Percentiles rank a stretch among this genome's conserved stretches.
These are phyloP conservation scores for Motacilla tschutschensis DNA, from an alignment of 2,113 vertebrate species.

Conservation along the genomic window DNA sequence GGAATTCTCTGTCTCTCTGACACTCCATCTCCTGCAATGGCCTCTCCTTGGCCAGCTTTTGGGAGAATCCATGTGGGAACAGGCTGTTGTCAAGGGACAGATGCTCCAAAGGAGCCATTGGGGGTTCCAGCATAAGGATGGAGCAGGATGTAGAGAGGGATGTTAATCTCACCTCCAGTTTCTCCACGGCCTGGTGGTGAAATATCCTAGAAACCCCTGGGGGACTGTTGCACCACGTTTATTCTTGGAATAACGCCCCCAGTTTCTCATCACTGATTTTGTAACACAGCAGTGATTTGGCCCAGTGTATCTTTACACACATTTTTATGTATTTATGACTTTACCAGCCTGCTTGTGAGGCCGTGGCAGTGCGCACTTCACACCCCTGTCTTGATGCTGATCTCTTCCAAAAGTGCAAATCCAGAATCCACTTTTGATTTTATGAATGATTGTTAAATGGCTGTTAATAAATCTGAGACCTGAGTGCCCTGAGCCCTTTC, in stretches of 20 bases:
- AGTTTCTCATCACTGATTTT: neutral
- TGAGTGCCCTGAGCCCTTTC: neutral
- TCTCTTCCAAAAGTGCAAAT: neutral
- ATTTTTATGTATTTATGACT: neutral
- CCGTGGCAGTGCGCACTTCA: rapidly evolving
- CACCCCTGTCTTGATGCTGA: neutral
- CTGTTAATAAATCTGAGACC: neutral
- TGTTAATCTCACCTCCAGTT: neutral
- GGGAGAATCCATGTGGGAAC: neutral
- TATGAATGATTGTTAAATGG: neutral
- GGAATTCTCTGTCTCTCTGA: neutral
- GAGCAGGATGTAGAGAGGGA: neutral
- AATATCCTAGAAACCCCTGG: neutral
- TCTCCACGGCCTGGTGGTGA: neutral
- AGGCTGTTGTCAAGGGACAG: neutral
- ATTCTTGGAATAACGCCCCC: neutral
- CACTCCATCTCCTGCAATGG: neutral
- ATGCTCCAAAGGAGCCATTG: rapidly evolving
- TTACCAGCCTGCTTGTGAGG: rapidly evolving
- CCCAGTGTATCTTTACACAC: neutral
- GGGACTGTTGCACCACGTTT: neutral
- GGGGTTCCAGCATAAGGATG: neutral
- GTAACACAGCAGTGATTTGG: neutral
- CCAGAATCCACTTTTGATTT: neutral
- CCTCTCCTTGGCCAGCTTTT: neutral